Evolutionary conservation across 2,113 vertebrate species (phyloP), one percentile per base, ranked within the genome.

Genomic region (Benitochromis conjunctus): DNA sequence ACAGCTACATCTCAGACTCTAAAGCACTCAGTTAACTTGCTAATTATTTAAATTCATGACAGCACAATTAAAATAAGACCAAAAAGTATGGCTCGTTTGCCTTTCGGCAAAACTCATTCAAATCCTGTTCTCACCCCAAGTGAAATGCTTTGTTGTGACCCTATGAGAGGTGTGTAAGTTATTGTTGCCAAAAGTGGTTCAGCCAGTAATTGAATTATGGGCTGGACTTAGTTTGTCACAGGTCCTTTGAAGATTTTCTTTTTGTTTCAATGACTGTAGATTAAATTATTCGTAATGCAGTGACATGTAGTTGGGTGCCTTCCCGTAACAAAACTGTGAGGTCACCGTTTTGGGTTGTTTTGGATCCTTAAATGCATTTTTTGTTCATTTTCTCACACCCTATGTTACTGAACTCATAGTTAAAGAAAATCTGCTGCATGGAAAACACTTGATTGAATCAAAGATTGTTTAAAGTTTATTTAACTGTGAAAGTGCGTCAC

Each of bases 221-320:
- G 7, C 36, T 66, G n/a, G 24, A 66, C 36, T 66, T 64, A 64
- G 19, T 38, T 64, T 66, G 60, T 38, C 60, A 38, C 19, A 38
- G 34, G 34, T 43, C n/a, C 7, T 24, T 16, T 43, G n/a, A 69
- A 24, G 12, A 69, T 9, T 24, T 34, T 62, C 3, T 5, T 19
- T 62, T 19, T 3, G 0, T 0, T 0, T 7, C 13, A 29, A 0
- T 62, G 16, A 19, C 0, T 62, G 24, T 56, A 62, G 1, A 34
- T 62, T 62, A 62, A 60, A 9, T 60, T 62, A 38, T 64, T 43
- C 12, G 3, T 69, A 41, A 14, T 69, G n/a, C n/a, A 71, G 64
- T 71, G 21, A 43, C 6, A 9, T 26, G 3, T 71, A 71, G 8
- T 9, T 43, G 0, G 41, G 21, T 10, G 66, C 8, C 41, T 71